These are phyloP conservation scores for Crocidura indochinensis DNA, from an alignment of 2,797 vertebrate genomes.

Conservation along the genomic window DNA sequence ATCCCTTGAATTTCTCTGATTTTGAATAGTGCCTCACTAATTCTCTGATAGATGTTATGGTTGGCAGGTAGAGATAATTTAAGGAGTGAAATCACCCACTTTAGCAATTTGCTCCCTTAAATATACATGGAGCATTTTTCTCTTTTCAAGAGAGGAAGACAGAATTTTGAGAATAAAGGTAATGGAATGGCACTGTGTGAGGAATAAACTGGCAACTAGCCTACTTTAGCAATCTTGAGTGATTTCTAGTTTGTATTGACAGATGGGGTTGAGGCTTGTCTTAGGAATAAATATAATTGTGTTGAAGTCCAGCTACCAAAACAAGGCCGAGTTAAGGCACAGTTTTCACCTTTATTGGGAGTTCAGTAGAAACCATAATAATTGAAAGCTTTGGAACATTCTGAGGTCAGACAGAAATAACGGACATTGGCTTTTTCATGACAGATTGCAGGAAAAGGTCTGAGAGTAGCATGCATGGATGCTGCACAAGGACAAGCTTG, in stretches of 20 bases:
- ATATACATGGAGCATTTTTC: neutral
- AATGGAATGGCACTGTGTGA: neutral
- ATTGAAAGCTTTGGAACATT: neutral
- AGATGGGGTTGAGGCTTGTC: neutral
- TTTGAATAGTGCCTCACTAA: neutral
- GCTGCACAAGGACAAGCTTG: neutral
- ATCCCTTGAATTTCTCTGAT: neutral
- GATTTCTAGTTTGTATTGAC: neutral
- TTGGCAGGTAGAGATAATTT: neutral
- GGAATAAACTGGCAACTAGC: neutral
- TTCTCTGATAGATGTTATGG: neutral
- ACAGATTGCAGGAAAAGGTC: neutral
- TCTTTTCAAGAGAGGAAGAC: neutral
- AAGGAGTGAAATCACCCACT: neutral
- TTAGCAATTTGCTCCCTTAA: neutral
- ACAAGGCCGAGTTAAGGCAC: neutral
- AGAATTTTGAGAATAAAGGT: neutral
- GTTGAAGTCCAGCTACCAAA: neutral
- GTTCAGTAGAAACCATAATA: neutral
- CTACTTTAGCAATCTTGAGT: conserved; percentile 1
- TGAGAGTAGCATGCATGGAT: neutral
- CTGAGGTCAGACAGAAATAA: neutral
- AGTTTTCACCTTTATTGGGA: conserved; percentile 33
- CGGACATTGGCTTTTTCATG: neutral
- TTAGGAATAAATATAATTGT: conserved; percentile 38